These are phyloP conservation scores for Phymorhynchus buccinoides DNA, from an alignment of 1,140 invertebrate genomes.

Conservation along the genomic window DNA sequence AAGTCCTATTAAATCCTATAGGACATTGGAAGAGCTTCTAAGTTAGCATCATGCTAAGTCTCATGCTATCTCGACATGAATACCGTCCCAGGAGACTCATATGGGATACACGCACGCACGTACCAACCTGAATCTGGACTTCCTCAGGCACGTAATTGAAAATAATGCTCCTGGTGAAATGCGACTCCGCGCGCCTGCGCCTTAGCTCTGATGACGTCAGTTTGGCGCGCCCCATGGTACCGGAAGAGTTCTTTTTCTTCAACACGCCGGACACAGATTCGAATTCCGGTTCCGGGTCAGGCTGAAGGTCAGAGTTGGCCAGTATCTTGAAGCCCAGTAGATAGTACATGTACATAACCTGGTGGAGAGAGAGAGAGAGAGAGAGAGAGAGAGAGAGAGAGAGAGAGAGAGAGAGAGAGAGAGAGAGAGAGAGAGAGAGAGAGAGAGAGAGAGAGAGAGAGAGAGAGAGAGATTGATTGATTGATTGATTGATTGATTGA, in stretches of 20 bases:
- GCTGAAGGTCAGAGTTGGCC: background rate
- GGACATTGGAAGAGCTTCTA: too few relatives aligned
- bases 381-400: too few relatives aligned
- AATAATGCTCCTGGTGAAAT: constrained; percentile 62
- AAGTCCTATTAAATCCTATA: too few relatives aligned
- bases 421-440: too few relatives aligned
- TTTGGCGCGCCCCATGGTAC: constrained; percentile 30
- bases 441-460: too few relatives aligned
- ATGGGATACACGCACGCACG: too few relatives aligned
- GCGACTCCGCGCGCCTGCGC: constrained; percentile 53
- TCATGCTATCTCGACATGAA: too few relatives aligned
- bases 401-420: too few relatives aligned
- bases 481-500: too few relatives aligned
- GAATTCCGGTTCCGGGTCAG: constrained; percentile 12
- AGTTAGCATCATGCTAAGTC: too few relatives aligned
- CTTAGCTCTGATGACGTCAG: constrained; percentile 60
- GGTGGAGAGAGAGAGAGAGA: background rate
- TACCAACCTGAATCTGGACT: constrained; percentile 60
- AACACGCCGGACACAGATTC: constrained; percentile 1
- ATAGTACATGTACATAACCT: constrained; percentile 81
- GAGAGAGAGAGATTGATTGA: too few relatives aligned
- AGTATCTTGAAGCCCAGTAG: constrained; percentile 57
- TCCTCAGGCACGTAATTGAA: constrained; percentile 64
- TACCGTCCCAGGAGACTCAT: too few relatives aligned
- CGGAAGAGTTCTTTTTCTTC: background rate